phyloP scores from a whole-genome alignment of 1,140 invertebrate genomes.

The Chelonus insularis region DNA sequence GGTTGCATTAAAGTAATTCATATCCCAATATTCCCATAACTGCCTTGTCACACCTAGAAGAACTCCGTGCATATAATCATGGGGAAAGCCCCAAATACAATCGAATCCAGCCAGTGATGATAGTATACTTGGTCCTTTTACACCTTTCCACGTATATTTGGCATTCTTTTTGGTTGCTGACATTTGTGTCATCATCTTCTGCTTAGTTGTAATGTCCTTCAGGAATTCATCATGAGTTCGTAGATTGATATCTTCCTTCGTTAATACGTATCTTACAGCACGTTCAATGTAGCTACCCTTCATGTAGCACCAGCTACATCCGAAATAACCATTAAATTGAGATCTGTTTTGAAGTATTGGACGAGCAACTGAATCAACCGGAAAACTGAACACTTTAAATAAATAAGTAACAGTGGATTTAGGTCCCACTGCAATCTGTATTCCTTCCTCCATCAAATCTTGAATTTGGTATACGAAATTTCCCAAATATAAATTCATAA shows the following conservation, averaged over 20 bases:
- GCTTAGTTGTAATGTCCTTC: constrained; percentile 6
- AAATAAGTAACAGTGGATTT: no score
- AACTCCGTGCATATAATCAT: constrained; percentile 37
- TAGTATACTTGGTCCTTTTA: constrained; percentile 32
- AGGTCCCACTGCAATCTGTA: constrained; percentile 24
- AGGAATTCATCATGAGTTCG: constrained; percentile 20
- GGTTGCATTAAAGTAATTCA: neutral
- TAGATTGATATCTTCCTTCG: neutral
- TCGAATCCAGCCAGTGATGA: constrained; percentile 28
- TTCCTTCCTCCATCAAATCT: constrained; percentile 24
- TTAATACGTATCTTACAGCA: constrained; percentile 20
- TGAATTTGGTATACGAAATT: constrained; percentile 30
- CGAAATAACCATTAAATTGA: constrained; percentile 35
- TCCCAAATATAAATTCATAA: constrained; percentile 36
- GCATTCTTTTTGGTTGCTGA: neutral
- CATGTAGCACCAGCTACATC: constrained; percentile 37
- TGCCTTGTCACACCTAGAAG: constrained; percentile 30
- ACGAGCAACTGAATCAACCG: constrained; percentile 23
- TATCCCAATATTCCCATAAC: constrained; percentile 26
- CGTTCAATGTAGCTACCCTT: constrained; percentile 14
- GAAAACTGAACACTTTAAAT: constrained; percentile 29
- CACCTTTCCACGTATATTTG: constrained; percentile 15
- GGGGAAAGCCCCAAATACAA: constrained; percentile 31
- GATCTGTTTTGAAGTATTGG: constrained; percentile 34
- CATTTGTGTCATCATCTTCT: no score